Percentiles rank a stretch among this genome's conserved stretches.
Evolutionary conservation across 2,888 invertebrate species (phyloP).

Genomic region (Bombylius discolor): DNA sequence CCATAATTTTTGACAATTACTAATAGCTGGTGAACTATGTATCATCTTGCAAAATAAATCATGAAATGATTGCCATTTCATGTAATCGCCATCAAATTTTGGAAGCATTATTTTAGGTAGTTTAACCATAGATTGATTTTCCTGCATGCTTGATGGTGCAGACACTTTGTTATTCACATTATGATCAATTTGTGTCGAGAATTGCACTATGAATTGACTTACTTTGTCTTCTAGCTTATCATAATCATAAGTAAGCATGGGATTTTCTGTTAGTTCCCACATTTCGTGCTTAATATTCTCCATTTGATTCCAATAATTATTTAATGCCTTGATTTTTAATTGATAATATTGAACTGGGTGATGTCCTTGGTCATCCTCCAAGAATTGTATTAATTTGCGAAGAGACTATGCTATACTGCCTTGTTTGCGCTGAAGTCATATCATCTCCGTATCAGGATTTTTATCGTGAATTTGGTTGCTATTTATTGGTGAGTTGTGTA

Average conservation of each 20-base stretch:
- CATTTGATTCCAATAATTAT: not conserved
- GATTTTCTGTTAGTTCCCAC: not conserved
- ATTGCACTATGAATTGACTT: not conserved
- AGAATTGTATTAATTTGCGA: not conserved
- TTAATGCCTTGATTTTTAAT: not conserved
- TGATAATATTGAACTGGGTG: not conserved
- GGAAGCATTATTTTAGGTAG: not conserved
- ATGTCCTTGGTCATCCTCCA: not conserved
- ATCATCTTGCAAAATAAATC: not conserved
- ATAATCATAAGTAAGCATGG: not conserved
- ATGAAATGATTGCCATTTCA: not conserved
- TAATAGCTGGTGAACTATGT: not conserved
- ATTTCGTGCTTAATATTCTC: not conserved
- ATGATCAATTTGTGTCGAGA: not conserved
- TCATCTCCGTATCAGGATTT: not conserved
- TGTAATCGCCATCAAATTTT: not conserved
- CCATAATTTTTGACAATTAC: not conserved
- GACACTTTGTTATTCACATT: not conserved
- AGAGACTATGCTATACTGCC: not conserved
- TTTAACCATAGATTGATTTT: not conserved
- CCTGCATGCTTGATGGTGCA: not conserved
- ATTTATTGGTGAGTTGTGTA: not conserved
- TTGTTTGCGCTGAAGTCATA: not conserved
- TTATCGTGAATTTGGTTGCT: not conserved
- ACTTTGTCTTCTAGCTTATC: not conserved